phyloP scores from a whole-genome alignment of 2,888 invertebrate genomes.

The Sphaerolaimus hirsutus region DNA sequence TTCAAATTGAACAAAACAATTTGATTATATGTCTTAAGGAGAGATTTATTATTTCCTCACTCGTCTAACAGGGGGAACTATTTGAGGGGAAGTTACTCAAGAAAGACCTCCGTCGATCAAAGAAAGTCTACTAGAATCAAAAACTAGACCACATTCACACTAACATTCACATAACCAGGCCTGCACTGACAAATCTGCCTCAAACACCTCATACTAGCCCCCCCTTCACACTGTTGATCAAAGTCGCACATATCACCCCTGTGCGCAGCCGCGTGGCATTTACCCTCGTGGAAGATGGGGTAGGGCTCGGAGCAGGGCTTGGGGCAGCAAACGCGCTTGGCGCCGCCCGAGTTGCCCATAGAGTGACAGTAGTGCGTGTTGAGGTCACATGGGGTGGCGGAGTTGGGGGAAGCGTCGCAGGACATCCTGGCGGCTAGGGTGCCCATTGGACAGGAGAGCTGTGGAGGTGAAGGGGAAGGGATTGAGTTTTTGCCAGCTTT shows the following conservation, averaged over 20 bases:
- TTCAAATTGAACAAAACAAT: no score
- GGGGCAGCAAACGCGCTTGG: conserved; percentile 22
- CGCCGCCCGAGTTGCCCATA: conserved; percentile 13
- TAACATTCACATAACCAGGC: conserved; percentile 17
- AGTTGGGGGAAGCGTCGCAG: conserved; percentile 2
- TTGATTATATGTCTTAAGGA: no score
- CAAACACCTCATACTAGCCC: conserved; percentile 19
- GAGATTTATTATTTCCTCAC: no score
- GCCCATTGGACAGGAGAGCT: conserved; percentile 23
- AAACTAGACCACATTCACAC: conserved; percentile 8
- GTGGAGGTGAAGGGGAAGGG: no score
- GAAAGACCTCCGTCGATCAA: no score
- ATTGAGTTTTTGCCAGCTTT: no score
- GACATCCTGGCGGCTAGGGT: conserved; percentile 14
- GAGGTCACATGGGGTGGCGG: conserved; percentile 15
- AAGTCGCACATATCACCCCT: conserved; percentile 21
- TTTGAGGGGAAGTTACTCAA: no score
- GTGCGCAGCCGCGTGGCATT: conserved; percentile 21
- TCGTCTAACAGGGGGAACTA: no score
- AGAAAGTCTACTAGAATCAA: no score
- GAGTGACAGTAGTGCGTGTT: conserved; percentile 24
- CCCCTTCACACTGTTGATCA: conserved; percentile 24
- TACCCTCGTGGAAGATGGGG: conserved; percentile 9
- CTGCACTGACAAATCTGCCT: conserved; percentile 12
- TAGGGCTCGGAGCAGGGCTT: conserved; percentile 13